Conservation (phyloP, 2,888 invertebrate species). For the Dryomyza anilis region DNA sequence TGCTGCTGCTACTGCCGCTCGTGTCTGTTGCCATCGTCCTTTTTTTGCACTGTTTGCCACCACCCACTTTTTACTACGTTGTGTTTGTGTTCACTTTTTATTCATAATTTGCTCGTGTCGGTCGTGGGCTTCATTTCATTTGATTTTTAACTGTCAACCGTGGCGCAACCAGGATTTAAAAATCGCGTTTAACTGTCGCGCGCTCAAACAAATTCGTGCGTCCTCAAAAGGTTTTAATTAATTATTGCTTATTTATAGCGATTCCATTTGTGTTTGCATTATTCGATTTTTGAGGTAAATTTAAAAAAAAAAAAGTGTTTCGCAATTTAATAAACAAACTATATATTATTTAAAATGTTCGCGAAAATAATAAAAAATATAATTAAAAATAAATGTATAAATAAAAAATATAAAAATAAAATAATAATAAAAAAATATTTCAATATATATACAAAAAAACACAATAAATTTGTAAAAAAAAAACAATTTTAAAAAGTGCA, state of each 20-base stretch:
- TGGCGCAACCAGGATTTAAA: slow-evolving; percentile 43
- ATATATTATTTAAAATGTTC: not conserved
- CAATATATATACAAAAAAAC: not conserved
- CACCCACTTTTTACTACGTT: no score
- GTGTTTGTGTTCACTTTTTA: slow-evolving; percentile 32
- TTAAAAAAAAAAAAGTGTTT: not conserved
- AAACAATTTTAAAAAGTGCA: slow-evolving; percentile 16
- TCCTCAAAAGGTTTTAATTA: no score
- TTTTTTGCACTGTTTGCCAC: slow-evolving; percentile 26
- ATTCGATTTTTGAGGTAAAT: not conserved
- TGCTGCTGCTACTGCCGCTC: slow-evolving; percentile 22
- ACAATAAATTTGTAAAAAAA: slow-evolving; percentile 31
- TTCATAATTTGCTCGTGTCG: slow-evolving; percentile 39
- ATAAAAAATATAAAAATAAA: not conserved
- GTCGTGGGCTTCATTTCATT: slow-evolving; percentile 54
- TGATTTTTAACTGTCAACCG: slow-evolving; percentile 61
- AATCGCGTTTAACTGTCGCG: not conserved
- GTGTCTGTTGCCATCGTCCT: slow-evolving; percentile 28
- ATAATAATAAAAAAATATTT: not conserved
- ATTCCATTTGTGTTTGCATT: not conserved
- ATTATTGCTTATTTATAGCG: no score
- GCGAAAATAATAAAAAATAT: not conserved
- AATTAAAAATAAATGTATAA: not conserved
- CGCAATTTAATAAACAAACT: not conserved
- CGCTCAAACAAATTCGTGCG: no score